phyloP scores from a whole-genome alignment of 2,888 invertebrate species.

The Sesia bembeciformis region DNA sequence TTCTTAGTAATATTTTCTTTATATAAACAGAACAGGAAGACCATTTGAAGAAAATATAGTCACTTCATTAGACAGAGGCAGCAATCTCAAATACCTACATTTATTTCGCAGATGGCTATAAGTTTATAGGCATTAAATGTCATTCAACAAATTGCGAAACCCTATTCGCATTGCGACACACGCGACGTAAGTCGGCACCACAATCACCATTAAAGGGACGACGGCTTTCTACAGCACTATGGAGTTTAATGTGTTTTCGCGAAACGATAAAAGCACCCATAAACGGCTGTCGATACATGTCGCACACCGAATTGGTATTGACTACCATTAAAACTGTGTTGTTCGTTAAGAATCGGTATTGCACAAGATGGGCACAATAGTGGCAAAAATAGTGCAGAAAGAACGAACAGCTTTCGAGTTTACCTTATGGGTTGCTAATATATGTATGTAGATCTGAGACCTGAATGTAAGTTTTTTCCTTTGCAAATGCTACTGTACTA shows the following conservation, averaged over 20 bases:
- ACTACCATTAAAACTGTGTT: not conserved
- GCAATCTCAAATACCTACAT: too few relatives aligned
- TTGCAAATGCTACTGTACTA: too few relatives aligned
- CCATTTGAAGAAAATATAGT: too few relatives aligned
- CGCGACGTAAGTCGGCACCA: conserved; percentile 11
- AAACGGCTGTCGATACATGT: not conserved
- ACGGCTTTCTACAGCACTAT: conserved; percentile 28
- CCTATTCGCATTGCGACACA: conserved; percentile 1
- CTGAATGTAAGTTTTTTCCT: too few relatives aligned
- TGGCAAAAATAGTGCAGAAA: too few relatives aligned
- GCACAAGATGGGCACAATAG: not conserved
- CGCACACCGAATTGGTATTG: not conserved
- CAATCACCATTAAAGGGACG: conserved; percentile 19
- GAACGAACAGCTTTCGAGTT: too few relatives aligned
- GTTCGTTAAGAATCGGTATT: not conserved
- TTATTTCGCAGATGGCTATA: not conserved
- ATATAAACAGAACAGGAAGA: too few relatives aligned
- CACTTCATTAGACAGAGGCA: too few relatives aligned
- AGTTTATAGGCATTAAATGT: not conserved
- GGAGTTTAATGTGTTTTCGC: conserved; percentile 13
- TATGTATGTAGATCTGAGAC: too few relatives aligned
- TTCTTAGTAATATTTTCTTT: too few relatives aligned
- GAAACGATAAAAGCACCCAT: conserved; percentile 15
- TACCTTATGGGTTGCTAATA: too few relatives aligned
- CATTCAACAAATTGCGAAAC: not conserved